Evolutionary conservation across 2,888 invertebrate species (phyloP).

Genomic region (Callinectes sapidus): DNA sequence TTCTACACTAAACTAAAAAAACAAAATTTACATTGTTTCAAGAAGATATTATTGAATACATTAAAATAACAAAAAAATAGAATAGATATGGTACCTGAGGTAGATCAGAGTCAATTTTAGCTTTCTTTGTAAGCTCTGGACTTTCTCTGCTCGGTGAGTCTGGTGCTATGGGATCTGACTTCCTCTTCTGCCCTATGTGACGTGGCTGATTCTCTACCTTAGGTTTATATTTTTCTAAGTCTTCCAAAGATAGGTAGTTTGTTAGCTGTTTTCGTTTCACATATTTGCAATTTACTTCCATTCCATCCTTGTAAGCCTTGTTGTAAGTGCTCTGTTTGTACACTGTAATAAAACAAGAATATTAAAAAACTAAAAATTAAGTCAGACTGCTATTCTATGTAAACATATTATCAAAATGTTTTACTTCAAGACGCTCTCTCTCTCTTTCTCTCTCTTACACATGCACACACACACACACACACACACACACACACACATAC

Average conservation of each 20-base stretch:
- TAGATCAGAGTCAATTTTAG: slow-evolving; percentile 46
- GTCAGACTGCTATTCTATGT: background rate
- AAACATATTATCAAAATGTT: background rate
- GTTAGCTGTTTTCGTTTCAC: slow-evolving; percentile 81
- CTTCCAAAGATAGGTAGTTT: slow-evolving; percentile 68
- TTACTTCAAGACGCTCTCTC: too few relatives aligned
- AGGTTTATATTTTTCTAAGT: slow-evolving; percentile 68
- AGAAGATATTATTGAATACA: background rate
- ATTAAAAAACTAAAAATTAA: background rate
- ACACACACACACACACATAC: too few relatives aligned
- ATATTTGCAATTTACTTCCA: slow-evolving; percentile 90
- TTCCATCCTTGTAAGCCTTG: slow-evolving; percentile 84
- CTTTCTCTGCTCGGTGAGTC: slow-evolving; percentile 52
- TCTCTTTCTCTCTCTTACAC: too few relatives aligned
- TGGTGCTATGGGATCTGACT: slow-evolving; percentile 48
- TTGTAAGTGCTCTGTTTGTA: slow-evolving; percentile 76
- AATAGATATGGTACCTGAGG: slow-evolving; percentile 30
- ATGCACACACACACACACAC: too few relatives aligned
- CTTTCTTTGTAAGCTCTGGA: slow-evolving; percentile 55
- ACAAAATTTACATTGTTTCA: background rate
- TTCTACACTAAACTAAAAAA: background rate
- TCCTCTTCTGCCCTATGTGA: slow-evolving; percentile 49
- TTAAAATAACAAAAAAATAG: background rate
- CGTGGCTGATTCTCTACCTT: slow-evolving; percentile 47
- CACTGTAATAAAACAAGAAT: slow-evolving; percentile 64